Conservation (phyloP, 2,113 vertebrate genomes). For the Genyomyrus donnyi region DNA sequence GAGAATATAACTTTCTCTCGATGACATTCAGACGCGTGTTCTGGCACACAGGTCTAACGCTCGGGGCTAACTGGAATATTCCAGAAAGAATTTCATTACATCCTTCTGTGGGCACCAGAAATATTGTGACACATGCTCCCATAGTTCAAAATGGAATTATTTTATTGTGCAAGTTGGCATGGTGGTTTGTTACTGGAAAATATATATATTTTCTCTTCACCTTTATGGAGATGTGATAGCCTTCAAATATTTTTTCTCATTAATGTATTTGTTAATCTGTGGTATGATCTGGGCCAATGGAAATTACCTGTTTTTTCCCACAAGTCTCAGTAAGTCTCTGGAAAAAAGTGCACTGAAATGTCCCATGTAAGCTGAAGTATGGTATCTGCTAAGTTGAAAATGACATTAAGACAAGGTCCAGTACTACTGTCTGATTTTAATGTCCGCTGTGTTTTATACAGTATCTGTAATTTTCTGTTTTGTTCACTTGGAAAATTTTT, state of each 20-base stretch:
- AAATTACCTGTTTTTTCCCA: constrained; percentile 48
- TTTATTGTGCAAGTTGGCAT: constrained; percentile 75
- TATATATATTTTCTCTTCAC: constrained; percentile 49
- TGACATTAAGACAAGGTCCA: constrained; percentile 71
- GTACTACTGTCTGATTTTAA: constrained; percentile 96
- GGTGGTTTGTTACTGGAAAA: constrained; percentile 64
- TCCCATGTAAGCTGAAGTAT: constrained; percentile 37
- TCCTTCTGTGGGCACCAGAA: constrained; percentile 46
- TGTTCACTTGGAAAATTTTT: constrained; percentile 99
- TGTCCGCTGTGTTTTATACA: constrained; percentile 99
- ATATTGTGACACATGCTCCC: constrained; percentile 30
- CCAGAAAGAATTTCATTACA: constrained; percentile 49
- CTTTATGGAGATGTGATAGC: constrained; percentile 67
- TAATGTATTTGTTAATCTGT: constrained; percentile 75
- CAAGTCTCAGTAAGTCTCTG: constrained; percentile 80
- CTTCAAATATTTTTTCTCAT: constrained; percentile 58
- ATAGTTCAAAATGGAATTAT: constrained; percentile 55
- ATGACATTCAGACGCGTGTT: constrained; percentile 53
- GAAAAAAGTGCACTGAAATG: constrained; percentile 90
- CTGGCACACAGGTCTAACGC: constrained; percentile 52
- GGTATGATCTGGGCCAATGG: constrained; percentile 79
- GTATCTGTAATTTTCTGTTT: constrained; percentile 73
- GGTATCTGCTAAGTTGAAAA: constrained; percentile 70
- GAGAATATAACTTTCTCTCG: constrained; percentile 53
- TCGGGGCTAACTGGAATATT: constrained; percentile 45